Conservation (phyloP, 1,140 invertebrate genomes). For the Calycopis cecrops region DNA sequence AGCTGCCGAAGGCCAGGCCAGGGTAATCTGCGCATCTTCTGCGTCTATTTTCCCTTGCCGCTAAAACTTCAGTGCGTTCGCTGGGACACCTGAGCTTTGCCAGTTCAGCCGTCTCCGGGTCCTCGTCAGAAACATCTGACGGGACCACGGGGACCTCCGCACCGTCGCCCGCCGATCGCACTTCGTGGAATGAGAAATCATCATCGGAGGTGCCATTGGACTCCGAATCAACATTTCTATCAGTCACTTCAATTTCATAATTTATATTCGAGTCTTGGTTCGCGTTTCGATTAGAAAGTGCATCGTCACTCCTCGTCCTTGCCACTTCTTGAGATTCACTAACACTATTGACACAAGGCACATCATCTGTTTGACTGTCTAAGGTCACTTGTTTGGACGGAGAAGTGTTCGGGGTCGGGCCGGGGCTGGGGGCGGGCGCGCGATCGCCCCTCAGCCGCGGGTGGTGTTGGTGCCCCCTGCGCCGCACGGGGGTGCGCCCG, state of each 20-base stretch:
- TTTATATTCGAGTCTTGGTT: conserved; percentile 61
- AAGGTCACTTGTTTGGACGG: conserved; percentile 78
- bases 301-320: conserved; percentile 73
- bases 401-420: conserved; percentile 66
- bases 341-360: conserved; percentile 73
- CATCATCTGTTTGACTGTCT: conserved; percentile 66
- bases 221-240: conserved; percentile 49
- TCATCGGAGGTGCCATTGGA: conserved; percentile 56
- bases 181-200: conserved; percentile 63
- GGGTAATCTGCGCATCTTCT: conserved; percentile 93
- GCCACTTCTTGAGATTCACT: conserved; percentile 72
- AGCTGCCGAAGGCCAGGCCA: conserved; percentile 91
- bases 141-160: conserved; percentile 46
- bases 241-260: conserved; percentile 58
- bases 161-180: conserved; percentile 60
- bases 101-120: conserved; percentile 86
- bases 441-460: conserved; percentile 75
- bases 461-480: conserved; percentile 88
- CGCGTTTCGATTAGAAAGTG: conserved; percentile 68
- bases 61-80: conserved; percentile 89
- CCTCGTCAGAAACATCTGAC: conserved; percentile 75
- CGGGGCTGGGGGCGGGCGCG: conserved; percentile 69
- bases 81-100: conserved; percentile 90
- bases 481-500: conserved; percentile 76
- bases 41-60: conserved; percentile 86